Base-by-base conservation (phyloP, 2,888 invertebrate genomes). In the Girardia tigrina region DNA sequence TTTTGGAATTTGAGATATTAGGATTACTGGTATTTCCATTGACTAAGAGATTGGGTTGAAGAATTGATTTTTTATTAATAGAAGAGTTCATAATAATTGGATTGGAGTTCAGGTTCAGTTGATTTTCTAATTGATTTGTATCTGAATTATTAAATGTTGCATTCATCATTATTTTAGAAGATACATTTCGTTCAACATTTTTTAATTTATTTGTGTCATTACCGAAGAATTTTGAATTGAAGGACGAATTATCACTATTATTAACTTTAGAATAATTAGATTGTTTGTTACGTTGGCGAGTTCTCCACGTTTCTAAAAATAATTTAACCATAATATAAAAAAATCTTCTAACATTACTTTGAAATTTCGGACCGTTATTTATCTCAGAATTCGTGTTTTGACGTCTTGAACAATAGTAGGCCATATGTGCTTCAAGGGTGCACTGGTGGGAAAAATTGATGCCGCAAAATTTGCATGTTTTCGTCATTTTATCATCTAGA, bases 331-430 rank as follows among this genome's bases (percentile, higher is more conserved):
- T n/a, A n/a, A n/a, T n/a, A n/a, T 36, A 12, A 12, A 36, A 36
- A 36, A 36, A 36, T 36, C 8, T 36, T 36, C 36, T 12, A 16
- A 56, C n/a, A 20, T 56, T 56, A 56, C 56, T 56, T 56, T 56
- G 56, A 56, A 56, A 56, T 56, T 56, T 56, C 56, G 56, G 56
- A n/a, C 20, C n/a, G n/a, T 56, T 56, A 56, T 16, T 56, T 56
- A 56, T 12, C 23, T 56, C 56, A 20, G 56, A 20, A 6, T 20
- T 56, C 2, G 4, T 56, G 56, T 56, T 56, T 56, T 56, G 56
- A 20, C 56, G 4, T 23, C 56, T 56, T 16, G 56, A 56, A 56
- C 56, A 56, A 56, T 56, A 56, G 23, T 56, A 56, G n/a, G 56
- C 23, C 56, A 56, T 56, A 16, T 56, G 56, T 20, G 56, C 56